Conservation (phyloP, 1,140 invertebrate genomes). For the Drosophila fuyamai region DNA sequence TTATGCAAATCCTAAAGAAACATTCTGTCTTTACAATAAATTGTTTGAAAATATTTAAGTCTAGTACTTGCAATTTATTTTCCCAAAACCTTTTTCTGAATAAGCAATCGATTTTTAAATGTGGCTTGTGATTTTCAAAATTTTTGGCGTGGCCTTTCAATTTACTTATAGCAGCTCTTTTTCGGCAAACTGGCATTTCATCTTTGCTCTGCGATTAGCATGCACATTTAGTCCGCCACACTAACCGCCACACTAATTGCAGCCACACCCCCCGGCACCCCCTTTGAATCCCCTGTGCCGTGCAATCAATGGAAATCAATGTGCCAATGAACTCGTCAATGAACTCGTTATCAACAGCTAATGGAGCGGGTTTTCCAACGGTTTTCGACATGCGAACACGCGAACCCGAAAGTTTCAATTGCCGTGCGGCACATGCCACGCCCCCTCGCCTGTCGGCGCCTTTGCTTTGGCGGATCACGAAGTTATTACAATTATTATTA, state of each 20-base stretch:
- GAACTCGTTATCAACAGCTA: constrained; percentile 71
- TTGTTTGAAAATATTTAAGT: too few species aligned
- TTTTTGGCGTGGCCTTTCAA: too few species aligned
- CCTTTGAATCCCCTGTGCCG: too few species aligned
- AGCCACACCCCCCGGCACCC: background rate
- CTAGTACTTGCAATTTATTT: too few species aligned
- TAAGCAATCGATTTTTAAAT: too few species aligned
- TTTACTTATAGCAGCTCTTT: background rate
- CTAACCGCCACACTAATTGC: constrained; percentile 39
- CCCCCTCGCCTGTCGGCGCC: constrained; percentile 25
- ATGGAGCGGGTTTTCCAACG: constrained; percentile 36
- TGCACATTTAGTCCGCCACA: constrained; percentile 24
- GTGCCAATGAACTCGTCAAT: constrained; percentile 80
- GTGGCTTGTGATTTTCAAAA: too few species aligned
- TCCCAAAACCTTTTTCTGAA: too few species aligned
- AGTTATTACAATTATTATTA: constrained; percentile 74
- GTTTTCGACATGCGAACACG: constrained; percentile 58
- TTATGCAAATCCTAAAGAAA: too few species aligned
- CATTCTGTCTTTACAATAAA: too few species aligned
- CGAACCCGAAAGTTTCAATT: constrained; percentile 40
- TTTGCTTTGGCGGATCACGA: constrained; percentile 28
- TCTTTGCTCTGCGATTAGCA: constrained; percentile 11
- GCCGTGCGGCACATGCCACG: constrained; percentile 17
- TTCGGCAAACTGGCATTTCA: background rate
- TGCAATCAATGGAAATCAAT: constrained; percentile 56